Conservation (phyloP, 2,888 invertebrate genomes). For the Cantharis rustica region DNA sequence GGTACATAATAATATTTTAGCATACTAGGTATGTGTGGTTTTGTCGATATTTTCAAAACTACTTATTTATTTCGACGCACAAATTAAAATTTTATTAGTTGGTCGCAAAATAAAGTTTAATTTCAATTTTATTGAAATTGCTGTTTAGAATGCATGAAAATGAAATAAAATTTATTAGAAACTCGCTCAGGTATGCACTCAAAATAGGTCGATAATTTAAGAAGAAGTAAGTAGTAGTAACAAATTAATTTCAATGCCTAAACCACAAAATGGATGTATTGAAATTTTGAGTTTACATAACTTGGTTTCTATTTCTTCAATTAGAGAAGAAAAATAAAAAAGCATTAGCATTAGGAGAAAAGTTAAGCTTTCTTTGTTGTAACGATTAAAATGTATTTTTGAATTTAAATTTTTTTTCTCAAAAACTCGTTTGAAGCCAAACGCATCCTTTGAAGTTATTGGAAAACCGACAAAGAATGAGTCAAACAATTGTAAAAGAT, state of each 20-base stretch:
- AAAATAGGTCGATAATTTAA: neutral
- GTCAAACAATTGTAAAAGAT: neutral
- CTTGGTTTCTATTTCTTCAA: too few relatives aligned
- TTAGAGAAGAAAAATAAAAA: neutral
- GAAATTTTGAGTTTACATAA: too few relatives aligned
- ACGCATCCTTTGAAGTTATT: neutral
- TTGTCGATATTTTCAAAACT: neutral
- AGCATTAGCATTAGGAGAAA: neutral
- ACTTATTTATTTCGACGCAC: neutral
- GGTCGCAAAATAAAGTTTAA: neutral
- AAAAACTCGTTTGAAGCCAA: neutral
- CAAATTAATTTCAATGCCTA: neutral
- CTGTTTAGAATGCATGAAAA: neutral
- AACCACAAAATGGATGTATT: neutral
- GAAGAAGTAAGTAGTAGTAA: neutral
- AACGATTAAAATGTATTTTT: neutral
- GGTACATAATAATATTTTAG: neutral
- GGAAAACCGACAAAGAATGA: neutral
- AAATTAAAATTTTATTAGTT: neutral
- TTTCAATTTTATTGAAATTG: neutral
- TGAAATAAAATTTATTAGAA: neutral
- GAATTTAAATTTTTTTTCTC: neutral
- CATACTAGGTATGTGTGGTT: neutral
- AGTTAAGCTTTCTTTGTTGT: neutral
- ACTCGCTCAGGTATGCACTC: neutral